Base-by-base conservation (phyloP, 1,140 invertebrate species). In the Calephelis nemesis region DNA sequence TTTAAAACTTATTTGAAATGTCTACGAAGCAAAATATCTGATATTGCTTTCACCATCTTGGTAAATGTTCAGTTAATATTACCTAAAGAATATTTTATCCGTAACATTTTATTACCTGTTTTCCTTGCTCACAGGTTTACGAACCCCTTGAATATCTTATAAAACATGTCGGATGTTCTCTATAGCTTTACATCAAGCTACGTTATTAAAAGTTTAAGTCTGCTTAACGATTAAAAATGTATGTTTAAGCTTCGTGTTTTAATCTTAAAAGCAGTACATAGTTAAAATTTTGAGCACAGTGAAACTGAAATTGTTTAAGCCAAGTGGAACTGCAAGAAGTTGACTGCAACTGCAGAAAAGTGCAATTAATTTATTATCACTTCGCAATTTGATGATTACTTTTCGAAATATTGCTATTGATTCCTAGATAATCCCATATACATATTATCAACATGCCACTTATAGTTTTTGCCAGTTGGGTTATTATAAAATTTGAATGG, bases 111-210 rank as follows among this genome's bases (percentile, higher is more conserved):
- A 54, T 54, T 54, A n/a, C 50, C 19, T 30, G 15, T 52, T 52
- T 52, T 52, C 49, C 49, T 52, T 15, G 49, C 49, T 52, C 13
- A 54, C 50, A 54, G 50, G 50, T 54, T 10, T 54, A 8, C 15
- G 0, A 15, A 19, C 50, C 50, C 50, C 15, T 54, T 54, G 50
- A 58, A 58, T 58, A 58, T 58, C 52, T 58, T 58, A 58, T 58
- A 11, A 58, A 39, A 58, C 52, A 58, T 58, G 52, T 58, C 52
- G 52, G 52, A 58, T 58, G 13, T 58, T 58, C 15, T 15, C 19
- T 58, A 8, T 30, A 58, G 52, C 19, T 58, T 39, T 39, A 39
- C 19, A 58, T 45, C 42, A 45, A 30, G 52, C 52, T 12, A 39
- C 19, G 6, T 58, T 39, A 58, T 39, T 54, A 19, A 30, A 54